These are phyloP conservation scores for Pogonomyrmex barbatus DNA, from an alignment of 1,140 invertebrate genomes.

Conservation along the genomic window DNA sequence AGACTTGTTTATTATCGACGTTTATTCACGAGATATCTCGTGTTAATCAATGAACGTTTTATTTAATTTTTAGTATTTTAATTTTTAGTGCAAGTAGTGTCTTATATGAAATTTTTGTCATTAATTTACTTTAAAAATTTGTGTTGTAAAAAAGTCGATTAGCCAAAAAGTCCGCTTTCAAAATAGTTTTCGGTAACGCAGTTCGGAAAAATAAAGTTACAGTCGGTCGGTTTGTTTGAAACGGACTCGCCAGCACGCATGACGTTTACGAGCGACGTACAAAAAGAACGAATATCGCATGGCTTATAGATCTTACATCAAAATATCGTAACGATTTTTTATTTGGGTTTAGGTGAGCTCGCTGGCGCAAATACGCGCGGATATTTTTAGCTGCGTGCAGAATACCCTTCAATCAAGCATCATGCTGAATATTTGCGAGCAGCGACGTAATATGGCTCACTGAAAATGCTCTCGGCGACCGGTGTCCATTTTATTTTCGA, in stretches of 20 bases:
- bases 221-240: background rate
- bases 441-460: conserved; percentile 31
- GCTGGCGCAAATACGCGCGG: background rate
- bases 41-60: background rate
- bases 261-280: conserved; percentile 7
- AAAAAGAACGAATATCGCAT: conserved; percentile 19
- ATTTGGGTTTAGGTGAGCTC: background rate
- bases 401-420: conserved; percentile 54
- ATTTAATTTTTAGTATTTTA: background rate
- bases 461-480: conserved; percentile 24
- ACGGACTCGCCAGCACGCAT: background rate
- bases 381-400: conserved; percentile 50
- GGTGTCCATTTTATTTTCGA: conserved; percentile 51
- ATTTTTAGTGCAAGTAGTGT: background rate
- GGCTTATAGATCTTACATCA: conserved; percentile 36
- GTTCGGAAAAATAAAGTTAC: conserved; percentile 10
- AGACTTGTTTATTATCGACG: background rate
- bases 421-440: conserved; percentile 39
- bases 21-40: background rate
- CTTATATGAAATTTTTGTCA: background rate
- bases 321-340: conserved; percentile 48
- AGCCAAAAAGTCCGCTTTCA: background rate
- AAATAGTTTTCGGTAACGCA: background rate
- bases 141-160: background rate
- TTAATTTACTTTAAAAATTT: conserved; percentile 15